These are phyloP conservation scores for Pipa parva DNA, from an alignment of 2,113 vertebrate genomes.

Conservation along the genomic window DNA sequence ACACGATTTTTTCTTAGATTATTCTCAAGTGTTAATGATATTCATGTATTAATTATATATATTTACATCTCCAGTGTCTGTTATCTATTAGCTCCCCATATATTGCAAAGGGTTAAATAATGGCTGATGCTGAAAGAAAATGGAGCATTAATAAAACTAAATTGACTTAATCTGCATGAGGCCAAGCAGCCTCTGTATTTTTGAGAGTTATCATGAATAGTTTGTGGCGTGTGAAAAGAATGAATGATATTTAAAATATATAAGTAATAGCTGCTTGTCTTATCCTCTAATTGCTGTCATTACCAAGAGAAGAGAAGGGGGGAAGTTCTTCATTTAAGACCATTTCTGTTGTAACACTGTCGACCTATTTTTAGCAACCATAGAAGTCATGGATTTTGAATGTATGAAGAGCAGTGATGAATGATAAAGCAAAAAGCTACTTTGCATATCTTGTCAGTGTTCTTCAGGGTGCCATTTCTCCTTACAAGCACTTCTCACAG, in stretches of 20 bases:
- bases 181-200: conserved; percentile 22
- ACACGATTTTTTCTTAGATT: conserved; percentile 24
- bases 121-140: conserved; percentile 11
- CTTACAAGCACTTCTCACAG: conserved; percentile 68
- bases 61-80: too few relatives aligned
- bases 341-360: conserved; percentile 67
- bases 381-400: conserved; percentile 77
- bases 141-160: conserved; percentile 16
- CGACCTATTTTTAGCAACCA: conserved; percentile 73
- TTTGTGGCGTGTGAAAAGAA: conserved; percentile 59
- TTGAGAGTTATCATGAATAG: conserved; percentile 46
- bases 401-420: conserved; percentile 70
- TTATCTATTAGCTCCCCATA: too few relatives aligned
- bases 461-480: conserved; percentile 69
- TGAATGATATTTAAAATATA: conserved; percentile 76
- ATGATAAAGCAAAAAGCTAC: conserved; percentile 77
- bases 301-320: conserved; percentile 68
- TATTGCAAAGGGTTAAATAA: background rate
- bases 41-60: conserved; percentile 22
- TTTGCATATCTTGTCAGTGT: conserved; percentile 77
- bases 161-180: conserved; percentile 22
- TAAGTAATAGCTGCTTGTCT: conserved; percentile 70
- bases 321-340: conserved; percentile 66
- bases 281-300: conserved; percentile 74
- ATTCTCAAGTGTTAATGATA: background rate